Evolutionary conservation across 2,888 invertebrate species (phyloP), one percentile per base, ranked within the genome.

Genomic region (Malthinus flaveolus): DNA sequence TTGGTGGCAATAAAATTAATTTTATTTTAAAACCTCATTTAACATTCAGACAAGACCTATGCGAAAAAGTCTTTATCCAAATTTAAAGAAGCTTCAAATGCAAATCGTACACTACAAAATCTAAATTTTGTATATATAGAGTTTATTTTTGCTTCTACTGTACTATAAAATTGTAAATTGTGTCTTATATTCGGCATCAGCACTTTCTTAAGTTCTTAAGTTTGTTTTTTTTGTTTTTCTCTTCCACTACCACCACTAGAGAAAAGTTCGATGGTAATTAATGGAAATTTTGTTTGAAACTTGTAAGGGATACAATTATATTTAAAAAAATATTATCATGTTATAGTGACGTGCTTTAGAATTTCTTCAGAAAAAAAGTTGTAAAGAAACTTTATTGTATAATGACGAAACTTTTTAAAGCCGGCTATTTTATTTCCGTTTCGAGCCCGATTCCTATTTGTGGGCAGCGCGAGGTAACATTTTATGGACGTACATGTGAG

Each of bases 371-470:
- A 37, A 37, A 39, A 48, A 53, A 45, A 32, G 53, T 59, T 35
- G 4, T 36, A 48, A 42, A 9, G n/a, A 31, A 50, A 50, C 50
- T 53, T 57, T 49, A 35, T 39, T 36, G 52, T 49, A 45, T 49
- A 50, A 50, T 42, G 50, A 59, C 47, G 50, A 54, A 59, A 55
- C 49, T 54, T 59, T 59, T 59, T 59, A 49, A 53, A 54, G 54
- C 39, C n/a, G 48, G 58, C 45, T 53, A 50, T 59, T 59, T 59
- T 59, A 59, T 59, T 59, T 59, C 47, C 54, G 44, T 55, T 55
- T 54, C 50, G 45, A 36, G 45, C 32, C 45, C 39, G 53, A 53
- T 52, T 57, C 52, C 52, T 53, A 58, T 58, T 58, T 58, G 58
- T 49, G 58, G 58, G 35, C 51, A 47, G 53, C 52, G 46, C 32